These are phyloP conservation scores for Apoderus coryli DNA, from an alignment of 2,888 invertebrate genomes.

Conservation along the genomic window DNA sequence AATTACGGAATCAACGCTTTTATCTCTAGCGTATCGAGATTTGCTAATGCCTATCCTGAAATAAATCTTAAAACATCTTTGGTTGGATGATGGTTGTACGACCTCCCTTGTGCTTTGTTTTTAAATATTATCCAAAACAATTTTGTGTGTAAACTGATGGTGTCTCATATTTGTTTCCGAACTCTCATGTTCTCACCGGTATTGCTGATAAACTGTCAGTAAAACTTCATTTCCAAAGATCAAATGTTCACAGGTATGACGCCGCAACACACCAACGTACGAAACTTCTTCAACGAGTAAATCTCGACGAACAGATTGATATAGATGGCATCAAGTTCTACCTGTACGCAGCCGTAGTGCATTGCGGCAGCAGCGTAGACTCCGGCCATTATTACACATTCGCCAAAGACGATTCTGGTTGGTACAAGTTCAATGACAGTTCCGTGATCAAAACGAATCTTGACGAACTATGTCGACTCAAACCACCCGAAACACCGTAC, in stretches of 20 bases:
- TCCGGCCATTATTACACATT: slow-evolving; percentile 78
- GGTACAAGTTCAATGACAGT: slow-evolving; percentile 74
- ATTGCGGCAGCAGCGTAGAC: slow-evolving; percentile 68
- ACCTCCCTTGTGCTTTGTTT: too few relatives aligned
- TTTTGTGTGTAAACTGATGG: too few relatives aligned
- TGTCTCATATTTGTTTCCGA: too few relatives aligned
- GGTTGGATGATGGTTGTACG: too few relatives aligned
- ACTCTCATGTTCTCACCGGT: background rate
- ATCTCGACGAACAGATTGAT: slow-evolving; percentile 42
- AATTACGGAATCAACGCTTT: too few relatives aligned
- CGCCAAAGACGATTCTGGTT: slow-evolving; percentile 51
- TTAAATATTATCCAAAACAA: too few relatives aligned
- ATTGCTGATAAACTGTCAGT: background rate
- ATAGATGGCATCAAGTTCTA: slow-evolving; percentile 43
- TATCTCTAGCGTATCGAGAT: too few relatives aligned
- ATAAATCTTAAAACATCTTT: too few relatives aligned
- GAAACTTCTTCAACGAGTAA: slow-evolving; percentile 53
- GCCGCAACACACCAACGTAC: slow-evolving; percentile 56
- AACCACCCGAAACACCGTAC: slow-evolving; percentile 67
- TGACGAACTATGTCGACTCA: slow-evolving; percentile 44
- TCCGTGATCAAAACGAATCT: slow-evolving; percentile 47
- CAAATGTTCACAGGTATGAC: slow-evolving; percentile 40
- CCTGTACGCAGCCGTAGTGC: slow-evolving; percentile 72
- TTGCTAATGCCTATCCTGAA: too few relatives aligned
- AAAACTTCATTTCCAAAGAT: too few relatives aligned